Conservation (phyloP, 2,888 invertebrate genomes). For the Ennomos quercinarius region DNA sequence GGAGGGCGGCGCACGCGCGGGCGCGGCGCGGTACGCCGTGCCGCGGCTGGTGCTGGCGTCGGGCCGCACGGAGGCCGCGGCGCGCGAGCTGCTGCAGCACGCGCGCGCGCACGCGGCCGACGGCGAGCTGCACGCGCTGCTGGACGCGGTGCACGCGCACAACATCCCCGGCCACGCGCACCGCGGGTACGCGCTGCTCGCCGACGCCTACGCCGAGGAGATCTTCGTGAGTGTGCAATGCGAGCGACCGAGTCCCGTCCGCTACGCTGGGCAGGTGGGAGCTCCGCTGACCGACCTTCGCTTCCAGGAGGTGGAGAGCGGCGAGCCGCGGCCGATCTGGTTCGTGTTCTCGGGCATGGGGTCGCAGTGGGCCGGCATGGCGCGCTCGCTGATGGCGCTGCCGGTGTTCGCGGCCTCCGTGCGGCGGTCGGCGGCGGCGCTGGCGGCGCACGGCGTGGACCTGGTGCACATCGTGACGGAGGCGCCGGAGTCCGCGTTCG, state of each 20-base stretch:
- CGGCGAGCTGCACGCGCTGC: conserved; percentile 90
- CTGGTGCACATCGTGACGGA: conserved; percentile 92
- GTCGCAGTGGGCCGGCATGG: conserved; percentile 99
- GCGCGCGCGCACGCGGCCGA: conserved; percentile 87
- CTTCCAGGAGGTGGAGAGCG: conserved; percentile 61
- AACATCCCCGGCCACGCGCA: conserved; percentile 91
- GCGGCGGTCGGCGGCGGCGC: conserved; percentile 89
- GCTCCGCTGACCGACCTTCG: not conserved
- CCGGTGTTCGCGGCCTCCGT: conserved; percentile 93
- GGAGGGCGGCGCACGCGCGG: conserved; percentile 87
- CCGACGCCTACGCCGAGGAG: conserved; percentile 48
- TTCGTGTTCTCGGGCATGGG: conserved; percentile 99
- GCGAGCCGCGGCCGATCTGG: conserved; percentile 93
- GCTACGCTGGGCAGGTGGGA: no score
- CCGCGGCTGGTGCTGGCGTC: conserved; percentile 89
- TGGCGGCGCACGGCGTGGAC: conserved; percentile 92
- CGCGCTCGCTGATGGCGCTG: conserved; percentile 92
- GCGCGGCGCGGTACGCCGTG: conserved; percentile 71
- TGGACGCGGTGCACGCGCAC: conserved; percentile 90
- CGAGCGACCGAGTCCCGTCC: not conserved
- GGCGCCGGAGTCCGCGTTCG: conserved; percentile 91
- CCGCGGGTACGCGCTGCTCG: conserved; percentile 92
- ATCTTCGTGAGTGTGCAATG: conserved; percentile 46
- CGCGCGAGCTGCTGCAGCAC: conserved; percentile 87
- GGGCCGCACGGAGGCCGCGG: conserved; percentile 94